Evolutionary conservation across 2,113 vertebrate species (phyloP), one percentile per base, ranked within the genome.

Genomic region (Etia nguti): DNA sequence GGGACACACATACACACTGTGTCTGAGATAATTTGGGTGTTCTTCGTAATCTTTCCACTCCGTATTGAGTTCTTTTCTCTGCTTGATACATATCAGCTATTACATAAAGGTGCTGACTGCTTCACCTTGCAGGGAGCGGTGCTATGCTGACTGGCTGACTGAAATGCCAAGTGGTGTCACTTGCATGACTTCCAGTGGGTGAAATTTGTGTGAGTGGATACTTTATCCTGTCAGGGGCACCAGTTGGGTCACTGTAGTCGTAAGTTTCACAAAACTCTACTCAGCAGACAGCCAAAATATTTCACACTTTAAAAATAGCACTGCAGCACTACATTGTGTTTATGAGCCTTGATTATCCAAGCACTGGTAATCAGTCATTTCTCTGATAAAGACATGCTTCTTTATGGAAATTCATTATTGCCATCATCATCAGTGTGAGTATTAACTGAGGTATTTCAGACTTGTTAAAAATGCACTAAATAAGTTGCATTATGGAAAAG

Each of bases 101-200:
- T 89, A 91, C 81, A 24, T 90, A 91, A 93, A 91, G 83, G 59
- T 88, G 88, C 84, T 86, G 85, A 90, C 87, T 83, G 81, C 81
- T 79, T 91, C 34, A 15, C 24, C 8, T 20, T 83, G 82, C 80
- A 86, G 54, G 48, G 54, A 92, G 80, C 73, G 57, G 56, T 11
- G 79, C 77, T 75, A 31, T 80, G 57, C 79, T 83, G 83, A 86
- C 88, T 89, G 80, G 52, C 60, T 81, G 85, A 90, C 88, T 89
- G 80, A 93, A 91, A 91, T 89, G 90, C 88, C 86, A 87, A 81
- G 88, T 52, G 68, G 36, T 79, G 8, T 88, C 87, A 91, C 79
- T 26, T n/a, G 50, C 46, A 57, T 55, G 52, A 85, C 56, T 81
- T 56, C 34, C 4, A 50, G 81, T 43, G 29, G 57, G 70, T 84